Evolutionary conservation across 1,140 invertebrate genomes (phyloP).

Genomic region (Brachionus paranguensis): DNA sequence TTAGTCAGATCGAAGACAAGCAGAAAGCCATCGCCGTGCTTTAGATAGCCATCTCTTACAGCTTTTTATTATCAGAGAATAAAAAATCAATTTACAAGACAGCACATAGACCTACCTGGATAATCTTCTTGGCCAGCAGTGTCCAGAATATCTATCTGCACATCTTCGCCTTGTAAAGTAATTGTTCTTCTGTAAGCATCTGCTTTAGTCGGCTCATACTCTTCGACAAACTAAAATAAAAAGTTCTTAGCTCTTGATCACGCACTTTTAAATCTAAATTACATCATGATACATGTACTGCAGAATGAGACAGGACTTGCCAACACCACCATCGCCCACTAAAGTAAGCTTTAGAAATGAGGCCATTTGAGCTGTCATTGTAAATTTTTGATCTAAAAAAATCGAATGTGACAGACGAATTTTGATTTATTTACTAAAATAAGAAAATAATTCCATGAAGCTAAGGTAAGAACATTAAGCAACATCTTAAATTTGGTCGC

Average conservation of each 20-base stretch:
- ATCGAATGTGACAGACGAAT: background rate
- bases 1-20: constrained; percentile 99
- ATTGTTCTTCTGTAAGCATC: constrained; percentile 96
- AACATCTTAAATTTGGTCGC: background rate
- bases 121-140: constrained; percentile 99
- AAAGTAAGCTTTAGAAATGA: constrained; percentile 94
- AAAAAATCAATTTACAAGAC: background rate
- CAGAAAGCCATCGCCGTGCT: constrained; percentile 98
- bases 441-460: background rate
- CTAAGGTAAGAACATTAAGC: background rate
- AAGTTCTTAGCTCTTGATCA: background rate
- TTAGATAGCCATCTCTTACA: constrained; percentile 91
- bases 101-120: constrained; percentile 58
- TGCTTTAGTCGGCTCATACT: constrained; percentile 99
- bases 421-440: background rate
- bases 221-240: constrained; percentile 81
- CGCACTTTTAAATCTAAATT: constrained; percentile 44
- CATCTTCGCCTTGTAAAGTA: constrained; percentile 79
- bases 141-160: constrained; percentile 98
- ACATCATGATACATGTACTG: constrained; percentile 99
- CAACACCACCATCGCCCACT: constrained; percentile 97
- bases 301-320: constrained; percentile 94
- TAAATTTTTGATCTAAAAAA: constrained; percentile 31
- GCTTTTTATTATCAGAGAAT: constrained; percentile 40
- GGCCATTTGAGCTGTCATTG: constrained; percentile 71